Base-by-base conservation (phyloP, 2,888 invertebrate genomes). In the Busseola fusca region DNA sequence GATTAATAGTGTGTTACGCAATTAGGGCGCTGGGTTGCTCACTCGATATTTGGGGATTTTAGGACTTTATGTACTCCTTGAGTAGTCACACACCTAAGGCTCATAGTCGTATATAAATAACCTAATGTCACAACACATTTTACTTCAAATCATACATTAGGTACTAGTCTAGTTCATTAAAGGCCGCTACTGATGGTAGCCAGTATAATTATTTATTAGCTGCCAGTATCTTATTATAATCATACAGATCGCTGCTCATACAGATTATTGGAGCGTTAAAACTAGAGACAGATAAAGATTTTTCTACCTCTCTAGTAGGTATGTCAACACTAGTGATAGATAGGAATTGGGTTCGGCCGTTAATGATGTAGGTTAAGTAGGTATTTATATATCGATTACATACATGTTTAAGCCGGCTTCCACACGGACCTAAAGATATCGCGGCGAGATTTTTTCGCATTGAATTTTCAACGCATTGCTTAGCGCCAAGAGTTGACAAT, bases 61-160 rank as follows among this genome's bases (percentile, higher is more conserved):
- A 16, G 16, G 18, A 48, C 7, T 30, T 52, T 52, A 25, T 14
- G 52, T 54, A 27, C 16, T 27, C 27, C 27, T 27, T 6, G 6
- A 54, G 9, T 27, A 34, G 34, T 34, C n/a, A n/a, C n/a, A n/a
- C n/a, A 54, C 16, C 25, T 25, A 27, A 2, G 18, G 27, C 18
- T 27, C 27, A 18, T 0, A 52, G n/a, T 18, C 25, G 1, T 37
- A 25, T 16, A 4, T 18, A 52, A 48, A 25, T 64, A 7, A 4
- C n/a, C 7, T 65, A 34, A 27, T 56, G 3, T 27, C 3, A 18
- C 6, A 5, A 34, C n/a, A 21, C 9, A 27, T 37, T 58, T 68
- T 18, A 50, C 21, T 48, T 57, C 21, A 65, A 69, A 69, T 34
- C 10, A 34, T 21, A 18, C n/a, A 45, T 25, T 65, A 57, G 34